A percentile compares a stretch with the other conserved stretches of the same genome.
Conservation (phyloP, 1,140 invertebrate species). For the Eufriesea mexicana region DNA sequence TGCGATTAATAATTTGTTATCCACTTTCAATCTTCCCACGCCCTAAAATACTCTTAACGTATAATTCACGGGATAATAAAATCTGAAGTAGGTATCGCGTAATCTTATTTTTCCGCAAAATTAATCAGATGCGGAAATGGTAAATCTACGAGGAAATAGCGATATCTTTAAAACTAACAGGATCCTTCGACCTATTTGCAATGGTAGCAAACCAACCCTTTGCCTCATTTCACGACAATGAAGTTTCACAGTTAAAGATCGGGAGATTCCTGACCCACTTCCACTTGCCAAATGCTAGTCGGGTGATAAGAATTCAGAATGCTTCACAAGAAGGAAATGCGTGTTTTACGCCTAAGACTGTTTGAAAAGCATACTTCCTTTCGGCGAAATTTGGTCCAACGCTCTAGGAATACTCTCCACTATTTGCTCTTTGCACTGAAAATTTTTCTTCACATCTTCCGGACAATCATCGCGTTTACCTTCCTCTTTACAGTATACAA, state of each 20-base stretch:
- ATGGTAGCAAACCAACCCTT: constrained; percentile 3
- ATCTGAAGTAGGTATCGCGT: background rate
- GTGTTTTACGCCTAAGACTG: background rate
- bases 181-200: constrained; percentile 37
- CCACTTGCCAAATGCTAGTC: constrained; percentile 20
- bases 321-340: constrained; percentile 2
- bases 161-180: background rate
- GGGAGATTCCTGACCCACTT: constrained; percentile 47
- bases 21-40: background rate
- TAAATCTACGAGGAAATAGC: background rate
- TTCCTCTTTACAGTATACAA: background rate
- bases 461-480: constrained; percentile 10
- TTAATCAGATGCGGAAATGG: background rate
- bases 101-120: no score
- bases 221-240: constrained; percentile 13
- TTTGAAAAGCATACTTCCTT: background rate
- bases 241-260: constrained; percentile 47
- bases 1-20: constrained; percentile 2
- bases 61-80: background rate
- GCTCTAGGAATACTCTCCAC: background rate
- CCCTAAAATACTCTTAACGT: background rate
- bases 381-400: background rate
- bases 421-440: background rate
- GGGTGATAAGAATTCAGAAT: constrained; percentile 7
- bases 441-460: background rate